These are phyloP conservation scores for Schrankia costaestrigalis DNA, from an alignment of 2,888 invertebrate species.

Conservation along the genomic window DNA sequence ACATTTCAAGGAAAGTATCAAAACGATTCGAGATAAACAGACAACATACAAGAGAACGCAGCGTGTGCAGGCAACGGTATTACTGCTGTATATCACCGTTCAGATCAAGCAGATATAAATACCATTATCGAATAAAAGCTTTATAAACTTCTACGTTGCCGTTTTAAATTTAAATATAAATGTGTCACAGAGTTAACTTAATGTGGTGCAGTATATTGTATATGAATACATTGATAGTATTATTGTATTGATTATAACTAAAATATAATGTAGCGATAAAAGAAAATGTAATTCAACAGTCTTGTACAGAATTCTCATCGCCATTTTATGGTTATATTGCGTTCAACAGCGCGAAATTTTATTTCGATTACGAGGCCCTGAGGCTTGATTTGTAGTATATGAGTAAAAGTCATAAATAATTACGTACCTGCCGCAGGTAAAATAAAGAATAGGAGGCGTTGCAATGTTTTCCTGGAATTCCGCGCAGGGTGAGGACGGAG, in stretches of 20 bases:
- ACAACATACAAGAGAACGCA: constrained; percentile 34
- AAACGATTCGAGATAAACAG: constrained; percentile 44
- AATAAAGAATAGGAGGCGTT: constrained; percentile 56
- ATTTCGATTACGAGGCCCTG: constrained; percentile 9
- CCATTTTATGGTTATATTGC: too few species aligned
- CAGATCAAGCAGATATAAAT: constrained; percentile 20
- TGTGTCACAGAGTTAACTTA: too few species aligned
- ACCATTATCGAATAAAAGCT: constrained; percentile 8
- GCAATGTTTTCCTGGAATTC: constrained; percentile 67
- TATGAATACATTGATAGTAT: too few species aligned
- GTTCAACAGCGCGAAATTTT: too few species aligned
- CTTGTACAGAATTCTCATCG: neutral
- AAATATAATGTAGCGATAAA: too few species aligned
- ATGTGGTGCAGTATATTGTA: too few species aligned
- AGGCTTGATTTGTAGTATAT: constrained; percentile 14
- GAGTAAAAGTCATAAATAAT: constrained; percentile 31
- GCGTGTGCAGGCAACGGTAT: constrained; percentile 20
- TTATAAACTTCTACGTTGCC: neutral
- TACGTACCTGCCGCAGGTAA: constrained; percentile 44
- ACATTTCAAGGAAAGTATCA: constrained; percentile 48
- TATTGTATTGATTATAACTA: too few species aligned
- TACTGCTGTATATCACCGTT: constrained; percentile 18
- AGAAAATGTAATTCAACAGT: constrained; percentile 1
- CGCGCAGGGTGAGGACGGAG: constrained; percentile 54
- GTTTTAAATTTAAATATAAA: constrained; percentile 6